phyloP scores from a whole-genome alignment of 2,113 vertebrate genomes.

The Cheilinus undulatus region DNA sequence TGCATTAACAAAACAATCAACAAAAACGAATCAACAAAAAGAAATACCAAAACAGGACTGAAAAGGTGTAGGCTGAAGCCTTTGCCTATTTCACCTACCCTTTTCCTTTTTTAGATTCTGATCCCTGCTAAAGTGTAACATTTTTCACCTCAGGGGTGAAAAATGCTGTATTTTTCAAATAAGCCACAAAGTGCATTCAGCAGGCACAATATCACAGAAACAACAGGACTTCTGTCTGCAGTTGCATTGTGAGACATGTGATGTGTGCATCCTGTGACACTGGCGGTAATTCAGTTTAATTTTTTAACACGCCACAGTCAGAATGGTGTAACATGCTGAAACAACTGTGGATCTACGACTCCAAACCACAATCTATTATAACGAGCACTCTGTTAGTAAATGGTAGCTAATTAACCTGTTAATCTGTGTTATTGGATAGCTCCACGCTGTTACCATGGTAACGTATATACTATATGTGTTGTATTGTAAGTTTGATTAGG shows the following conservation, averaged over 20 bases:
- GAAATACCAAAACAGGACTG: too few relatives aligned
- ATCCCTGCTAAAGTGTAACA: background rate
- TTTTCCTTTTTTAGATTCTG: too few relatives aligned
- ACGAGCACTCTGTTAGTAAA: conserved; percentile 22
- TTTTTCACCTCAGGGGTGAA: background rate
- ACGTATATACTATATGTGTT: too few relatives aligned
- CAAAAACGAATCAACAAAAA: too few relatives aligned
- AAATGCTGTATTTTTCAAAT: background rate
- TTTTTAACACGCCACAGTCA: background rate
- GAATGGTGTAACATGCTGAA: background rate
- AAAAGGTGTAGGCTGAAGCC: too few relatives aligned
- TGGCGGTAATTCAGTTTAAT: background rate
- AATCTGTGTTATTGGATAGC: conserved; percentile 24
- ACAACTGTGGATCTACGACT: background rate
- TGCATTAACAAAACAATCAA: too few relatives aligned
- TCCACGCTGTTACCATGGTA: conserved; percentile 33
- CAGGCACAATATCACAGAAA: background rate
- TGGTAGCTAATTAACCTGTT: conserved; percentile 2
- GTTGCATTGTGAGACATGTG: conserved; percentile 36
- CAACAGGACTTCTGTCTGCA: conserved; percentile 28
- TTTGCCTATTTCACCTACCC: too few relatives aligned
- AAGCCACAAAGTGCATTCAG: background rate
- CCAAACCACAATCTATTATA: background rate
- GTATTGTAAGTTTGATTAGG: conserved; percentile 27
- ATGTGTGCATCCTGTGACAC: conserved; percentile 52